Evolutionary conservation across 1,140 invertebrate genomes (phyloP), one percentile per base, ranked within the genome.

Genomic region (Olivierus martensii): DNA sequence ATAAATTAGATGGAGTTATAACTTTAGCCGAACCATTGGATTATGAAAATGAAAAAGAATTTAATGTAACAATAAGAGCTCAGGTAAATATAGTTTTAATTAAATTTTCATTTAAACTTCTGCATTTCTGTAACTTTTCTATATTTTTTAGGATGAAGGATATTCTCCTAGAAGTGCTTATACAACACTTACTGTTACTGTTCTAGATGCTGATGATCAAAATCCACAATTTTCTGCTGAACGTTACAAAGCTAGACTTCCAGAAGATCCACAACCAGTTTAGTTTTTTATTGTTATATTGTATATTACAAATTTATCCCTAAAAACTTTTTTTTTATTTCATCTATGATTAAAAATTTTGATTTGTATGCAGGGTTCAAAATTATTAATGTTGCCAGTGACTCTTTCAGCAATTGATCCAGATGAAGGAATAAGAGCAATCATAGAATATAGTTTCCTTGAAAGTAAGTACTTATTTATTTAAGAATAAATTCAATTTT

Each of bases 141-240:
- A 39, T 53, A 7, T 42, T 45, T 49, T 17, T 9, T 6, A 78
- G 74, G 88, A 92, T 72, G 83, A 87, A 70, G 88, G 86, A 22
- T 75, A 77, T 54, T 85, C 87, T 12, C 81, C 87, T 0, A 76
- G 77, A 56, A 76, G 75, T 55, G 80, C 81, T 28, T 79, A 83
- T 54, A 87, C 86, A 1, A 70, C 75, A 21, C 73, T 93, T 10
- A 76, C 77, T 1, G 80, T 92, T 0, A 78, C 84, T 51, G 80
- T 92, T 3, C 78, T 86, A 6, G 89, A 94, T 68, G 86, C 87
- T 0, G 89, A 94, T 64, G 88, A 94, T 71, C 88, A 92, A 71
- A 92, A 92, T 73, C 88, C 88, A 4, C 60, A 65, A 44, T 92
- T 90, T 69, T 60, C 76, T 2, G 76, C 81, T 47, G 81, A 88